Percentiles rank a stretch among this genome's conserved stretches.
Evolutionary conservation across 2,113 vertebrate genomes (phyloP).

Genomic region (Cavia porcellus): DNA sequence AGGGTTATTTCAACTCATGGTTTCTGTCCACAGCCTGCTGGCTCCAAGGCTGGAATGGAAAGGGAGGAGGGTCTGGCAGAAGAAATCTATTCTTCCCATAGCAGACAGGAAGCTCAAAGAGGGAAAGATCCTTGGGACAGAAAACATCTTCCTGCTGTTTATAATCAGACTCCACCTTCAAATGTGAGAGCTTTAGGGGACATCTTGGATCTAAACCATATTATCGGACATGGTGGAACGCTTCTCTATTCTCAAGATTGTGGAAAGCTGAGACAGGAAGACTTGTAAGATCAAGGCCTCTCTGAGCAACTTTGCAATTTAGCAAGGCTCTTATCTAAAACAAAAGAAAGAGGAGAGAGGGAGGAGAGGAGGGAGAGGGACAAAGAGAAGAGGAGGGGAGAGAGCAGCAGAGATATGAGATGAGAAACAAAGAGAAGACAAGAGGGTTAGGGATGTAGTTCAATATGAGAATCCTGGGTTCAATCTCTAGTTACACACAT

Average conservation of each 20-base stretch:
- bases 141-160: neutral
- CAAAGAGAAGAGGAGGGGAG: neutral
- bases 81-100: neutral
- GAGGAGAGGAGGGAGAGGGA: rapidly evolving
- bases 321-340: neutral
- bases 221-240: neutral
- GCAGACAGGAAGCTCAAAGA: neutral
- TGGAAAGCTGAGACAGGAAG: neutral
- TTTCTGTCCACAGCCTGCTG: neutral
- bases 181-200: neutral
- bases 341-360: neutral
- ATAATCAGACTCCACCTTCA: neutral
- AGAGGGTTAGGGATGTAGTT: neutral
- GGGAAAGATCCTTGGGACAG: neutral
- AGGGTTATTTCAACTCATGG: neutral
- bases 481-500: neutral
- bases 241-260: neutral
- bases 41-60: neutral
- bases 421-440: neutral
- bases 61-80: neutral
- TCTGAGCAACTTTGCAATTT: neutral
- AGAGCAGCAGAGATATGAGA: neutral
- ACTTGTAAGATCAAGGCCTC: neutral
- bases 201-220: neutral
- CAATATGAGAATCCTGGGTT: neutral